Evolutionary conservation across 1,140 invertebrate species (phyloP), one percentile per base, ranked within the genome.

Genomic region (Nasonia vitripennis): DNA sequence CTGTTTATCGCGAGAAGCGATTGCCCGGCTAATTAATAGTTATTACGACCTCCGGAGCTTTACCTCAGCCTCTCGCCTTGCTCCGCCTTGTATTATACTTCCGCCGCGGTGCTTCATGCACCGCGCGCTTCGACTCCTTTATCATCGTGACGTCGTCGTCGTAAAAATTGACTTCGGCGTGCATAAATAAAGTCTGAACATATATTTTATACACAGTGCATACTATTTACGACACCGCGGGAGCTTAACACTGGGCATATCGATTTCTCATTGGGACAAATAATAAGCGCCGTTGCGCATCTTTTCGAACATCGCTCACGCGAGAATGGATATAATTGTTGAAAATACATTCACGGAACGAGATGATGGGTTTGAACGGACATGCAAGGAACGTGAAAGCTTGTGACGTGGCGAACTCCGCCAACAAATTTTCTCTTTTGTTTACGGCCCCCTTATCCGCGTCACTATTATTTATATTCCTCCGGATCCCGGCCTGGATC

Each of bases 1-100:
- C 51, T 41, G 51, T 62, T 62, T 62, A 62, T 62, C 75, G 10
- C 20, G 12, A 45, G n/a, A 68, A 81, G 31, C 31, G 67, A n/a
- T 82, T 73, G 14, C 68, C 14, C 27, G 31, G 27, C 17, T 48
- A 73, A 82, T 71, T 82, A 71, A 71, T 71, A 68, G 45, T 71
- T 51, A 71, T 68, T 48, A 51, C 55, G 4, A 62, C 3, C 55
- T 7, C 51, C 55, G 55, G 17, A 62, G 55, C 55, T 14, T 62
- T 20, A 7, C 0, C 20, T 5, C 20, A 17, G 17, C 55, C 5
- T 62, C 6, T 62, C 17, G 2, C 55, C 17, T n/a, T 1, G 27
- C 55, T n/a, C 20, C 41, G 4, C 41, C 9, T 45, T 9, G 6
- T 17, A 51, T 51, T 17, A 62, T 62, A 62, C 17, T 62, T 62